Evolutionary conservation across 2,888 invertebrate species (phyloP).

Genomic region (Prostheceraeus crozeri): DNA sequence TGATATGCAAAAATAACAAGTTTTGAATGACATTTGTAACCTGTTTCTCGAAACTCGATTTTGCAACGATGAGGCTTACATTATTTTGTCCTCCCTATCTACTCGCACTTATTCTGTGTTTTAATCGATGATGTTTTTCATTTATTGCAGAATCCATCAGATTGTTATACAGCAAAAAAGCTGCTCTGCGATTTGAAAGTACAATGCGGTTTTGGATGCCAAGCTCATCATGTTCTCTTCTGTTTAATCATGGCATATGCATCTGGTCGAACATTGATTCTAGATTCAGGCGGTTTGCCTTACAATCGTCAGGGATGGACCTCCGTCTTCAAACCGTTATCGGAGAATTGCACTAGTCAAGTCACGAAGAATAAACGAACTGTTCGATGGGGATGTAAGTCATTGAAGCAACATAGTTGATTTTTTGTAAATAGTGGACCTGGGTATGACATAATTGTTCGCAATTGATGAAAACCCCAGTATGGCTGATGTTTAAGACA

Average conservation of each 20-base stretch:
- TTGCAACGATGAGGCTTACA: too few species aligned
- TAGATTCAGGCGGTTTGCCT: constrained; percentile 69
- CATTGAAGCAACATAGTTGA: too few species aligned
- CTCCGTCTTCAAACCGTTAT: constrained; percentile 80
- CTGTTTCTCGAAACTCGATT: too few species aligned
- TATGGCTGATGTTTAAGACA: too few species aligned
- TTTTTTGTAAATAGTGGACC: too few species aligned
- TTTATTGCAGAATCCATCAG: constrained; percentile 86
- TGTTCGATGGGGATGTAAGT: constrained; percentile 70
- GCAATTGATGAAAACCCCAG: too few species aligned
- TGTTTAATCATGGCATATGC: constrained; percentile 93
- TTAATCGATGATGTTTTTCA: too few species aligned
- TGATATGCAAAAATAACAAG: too few species aligned
- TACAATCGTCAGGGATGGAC: constrained; percentile 89
- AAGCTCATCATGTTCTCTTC: constrained; percentile 90
- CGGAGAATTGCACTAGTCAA: constrained; percentile 71
- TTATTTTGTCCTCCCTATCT: too few species aligned
- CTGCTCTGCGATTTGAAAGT: constrained; percentile 90
- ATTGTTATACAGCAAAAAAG: constrained; percentile 77
- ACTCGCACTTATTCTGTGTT: too few species aligned
- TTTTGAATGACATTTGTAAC: too few species aligned
- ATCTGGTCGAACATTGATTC: constrained; percentile 78
- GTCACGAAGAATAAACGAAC: constrained; percentile 64
- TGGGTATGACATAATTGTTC: too few species aligned
- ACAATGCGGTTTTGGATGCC: constrained; percentile 97